Conservation (phyloP, 2,797 vertebrate species). For the Darevskia mixta region DNA sequence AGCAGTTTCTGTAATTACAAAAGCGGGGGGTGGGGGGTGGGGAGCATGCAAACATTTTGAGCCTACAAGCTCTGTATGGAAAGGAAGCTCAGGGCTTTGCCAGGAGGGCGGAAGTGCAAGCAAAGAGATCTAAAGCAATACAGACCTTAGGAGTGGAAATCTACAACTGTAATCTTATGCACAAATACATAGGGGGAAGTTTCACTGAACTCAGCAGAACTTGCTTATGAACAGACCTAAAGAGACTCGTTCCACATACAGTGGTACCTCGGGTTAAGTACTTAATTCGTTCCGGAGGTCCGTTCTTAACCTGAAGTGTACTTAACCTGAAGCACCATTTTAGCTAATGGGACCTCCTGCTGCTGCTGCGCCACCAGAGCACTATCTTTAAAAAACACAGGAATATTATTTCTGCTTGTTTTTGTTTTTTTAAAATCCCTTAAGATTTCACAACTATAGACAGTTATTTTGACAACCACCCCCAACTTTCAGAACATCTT, state of each 20-base stretch:
- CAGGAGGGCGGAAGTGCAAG: not conserved
- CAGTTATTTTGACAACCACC: conserved; percentile 4
- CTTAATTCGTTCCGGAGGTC: too few relatives aligned
- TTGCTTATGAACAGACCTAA: not conserved
- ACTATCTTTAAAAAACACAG: not conserved
- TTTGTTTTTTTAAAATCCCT: not conserved
- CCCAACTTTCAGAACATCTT: conserved; percentile 55
- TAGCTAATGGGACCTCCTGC: too few relatives aligned
- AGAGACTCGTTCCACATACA: too few relatives aligned
- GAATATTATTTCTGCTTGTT: not conserved
- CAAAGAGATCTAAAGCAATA: not conserved
- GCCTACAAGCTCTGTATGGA: not conserved
- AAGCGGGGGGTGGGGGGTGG: too few relatives aligned
- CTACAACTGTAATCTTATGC: too few relatives aligned
- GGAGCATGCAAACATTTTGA: not conserved
- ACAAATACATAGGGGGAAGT: not conserved
- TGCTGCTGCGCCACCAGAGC: too few relatives aligned
- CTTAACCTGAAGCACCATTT: too few relatives aligned
- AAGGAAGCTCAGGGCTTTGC: not conserved
- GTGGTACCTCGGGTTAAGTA: too few relatives aligned
- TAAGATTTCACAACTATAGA: not conserved
- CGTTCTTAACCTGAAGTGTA: too few relatives aligned
- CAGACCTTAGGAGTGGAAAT: not conserved
- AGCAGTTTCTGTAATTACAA: not conserved
- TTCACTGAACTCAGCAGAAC: not conserved